Evolutionary conservation across 2,888 invertebrate species (phyloP), one percentile per base, ranked within the genome.

Genomic region (Acanthoscelides obtectus): DNA sequence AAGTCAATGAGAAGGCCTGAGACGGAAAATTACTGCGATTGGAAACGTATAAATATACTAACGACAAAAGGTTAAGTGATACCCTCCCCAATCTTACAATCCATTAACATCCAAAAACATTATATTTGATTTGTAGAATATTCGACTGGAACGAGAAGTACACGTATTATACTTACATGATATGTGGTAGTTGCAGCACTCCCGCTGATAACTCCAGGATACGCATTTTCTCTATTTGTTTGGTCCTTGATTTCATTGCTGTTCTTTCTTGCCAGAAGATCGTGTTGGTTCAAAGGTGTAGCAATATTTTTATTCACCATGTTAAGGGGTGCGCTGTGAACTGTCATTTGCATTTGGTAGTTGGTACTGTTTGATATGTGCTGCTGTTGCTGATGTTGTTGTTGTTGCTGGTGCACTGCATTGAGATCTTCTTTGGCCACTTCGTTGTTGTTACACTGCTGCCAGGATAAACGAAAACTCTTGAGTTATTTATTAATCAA

Each of bases 271-370:
- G 75, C 80, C 17, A 81, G 73, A 72, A 83, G 71, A 75, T 83
- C 88, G 70, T 85, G 88, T 84, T 90, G 90, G 85, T 88, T 89
- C 80, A 90, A 83, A 72, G 90, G 90, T 64, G 89, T 90, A 21
- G 91, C 91, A 75, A 90, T 86, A 81, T 90, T 90, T 82, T 91
- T 91, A 79, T 90, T 91, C 69, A 90, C 88, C 78, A 89, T 88
- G 75, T 84, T 87, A 67, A 88, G 78, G 6, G 88, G 88, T 77
- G 88, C 88, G 79, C 88, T 89, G 78, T 89, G 89, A 65, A 88
- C 88, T 1, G 88, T 88, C 79, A 88, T 84, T 72, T 80, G 80
- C 22, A 73, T 78, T 71, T 87, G 87, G 75, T 78, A 84, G 80
- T 87, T 88, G 20, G 84, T 83, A 27, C 76, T 72, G 70, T 74